These are phyloP conservation scores for Pollenia amentaria DNA, from an alignment of 2,888 invertebrate species.

Conservation along the genomic window DNA sequence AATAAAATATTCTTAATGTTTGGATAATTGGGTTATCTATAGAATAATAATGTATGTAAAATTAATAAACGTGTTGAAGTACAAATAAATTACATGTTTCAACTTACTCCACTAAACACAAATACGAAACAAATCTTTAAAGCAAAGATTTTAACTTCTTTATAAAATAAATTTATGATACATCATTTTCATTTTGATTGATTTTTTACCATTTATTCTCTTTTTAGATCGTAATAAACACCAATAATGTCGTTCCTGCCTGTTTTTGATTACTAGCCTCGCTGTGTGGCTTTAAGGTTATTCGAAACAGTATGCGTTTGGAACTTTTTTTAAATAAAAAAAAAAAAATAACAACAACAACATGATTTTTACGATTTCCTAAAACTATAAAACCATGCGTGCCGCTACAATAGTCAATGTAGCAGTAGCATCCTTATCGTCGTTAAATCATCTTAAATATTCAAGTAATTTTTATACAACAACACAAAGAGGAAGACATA, in stretches of 20 bases:
- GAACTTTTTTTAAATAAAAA: background rate
- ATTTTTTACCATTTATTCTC: constrained; percentile 8
- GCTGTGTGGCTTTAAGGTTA: constrained; percentile 9
- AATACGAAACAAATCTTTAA: background rate
- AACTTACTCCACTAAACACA: background rate
- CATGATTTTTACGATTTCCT: constrained; percentile 52
- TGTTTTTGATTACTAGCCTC: constrained; percentile 1
- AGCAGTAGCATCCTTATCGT: constrained; percentile 40
- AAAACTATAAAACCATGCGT: constrained; percentile 63
- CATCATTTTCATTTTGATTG: background rate
- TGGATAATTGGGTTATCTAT: too few species aligned
- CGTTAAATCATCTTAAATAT: constrained; percentile 60
- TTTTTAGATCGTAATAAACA: constrained; percentile 49
- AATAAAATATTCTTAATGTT: too few species aligned
- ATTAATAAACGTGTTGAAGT: constrained; percentile 10
- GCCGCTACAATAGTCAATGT: constrained; percentile 27
- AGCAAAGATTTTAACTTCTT: background rate
- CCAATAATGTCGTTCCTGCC: constrained; percentile 48
- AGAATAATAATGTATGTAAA: too few species aligned
- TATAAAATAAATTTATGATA: too few species aligned
- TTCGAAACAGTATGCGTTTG: constrained; percentile 1
- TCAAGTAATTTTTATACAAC: constrained; percentile 54
- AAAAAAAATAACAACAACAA: background rate
- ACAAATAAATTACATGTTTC: background rate
- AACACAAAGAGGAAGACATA: constrained; percentile 15